phyloP scores from a whole-genome alignment of 2,113 vertebrate species.

The Lontra canadensis region DNA sequence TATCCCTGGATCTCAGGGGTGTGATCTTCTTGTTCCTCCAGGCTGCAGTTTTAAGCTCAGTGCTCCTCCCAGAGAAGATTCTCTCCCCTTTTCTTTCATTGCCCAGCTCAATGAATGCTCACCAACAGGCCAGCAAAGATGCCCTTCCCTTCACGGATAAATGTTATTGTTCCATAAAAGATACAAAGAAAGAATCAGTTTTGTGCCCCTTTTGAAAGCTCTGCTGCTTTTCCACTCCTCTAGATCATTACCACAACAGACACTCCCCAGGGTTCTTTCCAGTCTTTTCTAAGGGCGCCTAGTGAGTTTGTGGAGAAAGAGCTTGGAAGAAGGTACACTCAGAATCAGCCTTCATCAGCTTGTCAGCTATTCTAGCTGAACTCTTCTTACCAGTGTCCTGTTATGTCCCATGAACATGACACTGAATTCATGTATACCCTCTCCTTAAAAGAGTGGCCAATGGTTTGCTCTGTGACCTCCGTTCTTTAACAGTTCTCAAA shows the following conservation, averaged over 20 bases:
- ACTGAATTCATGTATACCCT: background rate
- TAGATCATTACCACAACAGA: background rate
- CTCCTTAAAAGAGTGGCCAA: background rate
- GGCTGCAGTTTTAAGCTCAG: background rate
- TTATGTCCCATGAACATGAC: background rate
- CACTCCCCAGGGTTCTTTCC: background rate
- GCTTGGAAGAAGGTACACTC: background rate
- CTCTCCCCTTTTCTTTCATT: background rate
- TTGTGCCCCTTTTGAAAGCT: background rate
- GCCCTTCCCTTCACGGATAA: background rate
- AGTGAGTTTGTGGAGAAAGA: background rate
- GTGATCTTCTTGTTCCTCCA: background rate
- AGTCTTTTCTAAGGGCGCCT: background rate
- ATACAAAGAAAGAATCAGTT: background rate
- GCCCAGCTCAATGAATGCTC: background rate
- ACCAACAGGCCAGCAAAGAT: background rate
- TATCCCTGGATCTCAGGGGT: background rate
- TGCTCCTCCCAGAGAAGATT: background rate
- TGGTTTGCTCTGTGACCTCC: background rate
- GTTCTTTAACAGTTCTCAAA: background rate
- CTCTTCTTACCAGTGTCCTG: background rate
- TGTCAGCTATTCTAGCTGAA: background rate
- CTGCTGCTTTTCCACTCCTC: background rate
- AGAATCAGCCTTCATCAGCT: background rate
- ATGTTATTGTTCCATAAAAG: background rate